Evolutionary conservation across 2,113 vertebrate genomes (phyloP).

Genomic region (Cnemophilus loriae): DNA sequence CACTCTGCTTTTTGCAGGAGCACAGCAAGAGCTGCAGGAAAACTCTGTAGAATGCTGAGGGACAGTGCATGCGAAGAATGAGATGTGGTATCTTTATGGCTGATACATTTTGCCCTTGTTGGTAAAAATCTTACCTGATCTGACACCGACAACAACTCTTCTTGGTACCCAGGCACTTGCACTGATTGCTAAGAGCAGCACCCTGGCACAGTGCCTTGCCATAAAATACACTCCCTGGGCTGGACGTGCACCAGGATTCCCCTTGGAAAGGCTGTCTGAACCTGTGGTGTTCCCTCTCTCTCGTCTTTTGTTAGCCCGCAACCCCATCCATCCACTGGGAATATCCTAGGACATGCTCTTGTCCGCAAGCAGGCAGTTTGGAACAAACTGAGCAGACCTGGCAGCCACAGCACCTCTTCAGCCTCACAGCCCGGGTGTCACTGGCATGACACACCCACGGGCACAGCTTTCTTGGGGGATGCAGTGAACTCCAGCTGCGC

Average conservation of each 20-base stretch:
- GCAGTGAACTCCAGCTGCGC: neutral
- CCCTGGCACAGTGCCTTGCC: neutral
- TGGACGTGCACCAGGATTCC: neutral
- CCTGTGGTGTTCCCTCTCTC: neutral
- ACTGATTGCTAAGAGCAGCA: neutral
- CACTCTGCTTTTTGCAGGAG: neutral
- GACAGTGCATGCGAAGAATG: rapidly evolving
- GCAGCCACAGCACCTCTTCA: neutral
- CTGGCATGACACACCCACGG: rapidly evolving
- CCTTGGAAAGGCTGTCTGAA: neutral
- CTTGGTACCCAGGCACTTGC: neutral
- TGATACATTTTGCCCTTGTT: neutral
- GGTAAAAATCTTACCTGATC: neutral
- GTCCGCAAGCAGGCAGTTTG: neutral
- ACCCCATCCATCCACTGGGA: rapidly evolving
- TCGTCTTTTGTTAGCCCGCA: neutral
- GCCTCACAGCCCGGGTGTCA: neutral
- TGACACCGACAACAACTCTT: rapidly evolving
- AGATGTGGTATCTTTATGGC: neutral
- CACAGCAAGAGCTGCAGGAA: neutral
- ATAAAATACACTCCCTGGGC: neutral
- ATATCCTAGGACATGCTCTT: neutral
- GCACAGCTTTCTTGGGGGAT: neutral
- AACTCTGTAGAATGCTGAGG: neutral
- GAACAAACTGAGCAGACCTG: neutral